Base-by-base conservation (phyloP, 2,888 invertebrate species). In the Ceratothoa steindachneri region DNA sequence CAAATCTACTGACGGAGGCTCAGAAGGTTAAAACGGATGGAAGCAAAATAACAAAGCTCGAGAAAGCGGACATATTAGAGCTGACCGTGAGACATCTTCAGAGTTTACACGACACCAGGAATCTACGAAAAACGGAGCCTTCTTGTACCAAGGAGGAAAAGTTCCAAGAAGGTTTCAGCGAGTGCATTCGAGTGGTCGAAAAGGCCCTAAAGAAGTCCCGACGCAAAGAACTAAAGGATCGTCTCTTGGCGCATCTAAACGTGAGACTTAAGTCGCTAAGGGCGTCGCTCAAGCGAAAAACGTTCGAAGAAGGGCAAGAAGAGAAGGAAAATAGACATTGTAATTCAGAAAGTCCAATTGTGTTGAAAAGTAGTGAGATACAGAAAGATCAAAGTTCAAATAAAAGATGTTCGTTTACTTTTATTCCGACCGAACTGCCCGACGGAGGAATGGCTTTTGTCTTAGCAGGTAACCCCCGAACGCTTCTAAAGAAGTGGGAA, bases 61-160 rank as follows among this genome's bases (percentile, higher is more conserved):
- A 79, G 66, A 79, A 79, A 71, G 79, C 79, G 0, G 79, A 79
- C 68, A 79, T 79, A 9, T 70, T 79, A n/a, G 79, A 79, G 27
- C 76, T 79, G 22, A 79, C 79, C 29, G 79, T 79, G 66, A 76
- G 69, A 30, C 76, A 79, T 28, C 67, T 79, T 7, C 60, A 65
- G 19, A 68, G 22, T n/a, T 12, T 24, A 24, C n/a, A 24, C 19
- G 24, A 60, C 27, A 60, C 12, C 24, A 24, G 3, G 24, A 24
- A 60, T 24, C 27, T 12, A 2, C n/a, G 24, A 22, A 60, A 60
- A 7, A 1, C 1, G 12, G 52, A 19, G n/a, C 19, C 19, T 60
- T 19, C 52, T n/a, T 22, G 7, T 15, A n/a, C 30, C 9, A 27
- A 55, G 2, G 69, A 69, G 22, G 29, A 55, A 2, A 75, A 29